These are phyloP conservation scores for Sinella curviseta DNA, from an alignment of 1,140 invertebrate genomes.

Conservation along the genomic window DNA sequence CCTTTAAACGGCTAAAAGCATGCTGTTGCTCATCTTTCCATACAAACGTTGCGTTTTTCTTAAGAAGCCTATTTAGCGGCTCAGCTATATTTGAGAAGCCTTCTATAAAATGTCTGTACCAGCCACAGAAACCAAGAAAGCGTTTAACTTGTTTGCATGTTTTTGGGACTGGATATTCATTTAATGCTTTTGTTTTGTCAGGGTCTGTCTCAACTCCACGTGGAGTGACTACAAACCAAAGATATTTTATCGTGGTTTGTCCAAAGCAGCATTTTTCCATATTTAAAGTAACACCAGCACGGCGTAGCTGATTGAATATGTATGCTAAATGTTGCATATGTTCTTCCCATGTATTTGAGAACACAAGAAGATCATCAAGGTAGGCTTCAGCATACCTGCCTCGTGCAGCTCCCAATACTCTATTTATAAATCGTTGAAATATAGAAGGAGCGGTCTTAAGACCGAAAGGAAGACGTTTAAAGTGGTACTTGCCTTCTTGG, in stretches of 20 bases:
- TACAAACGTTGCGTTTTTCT: conserved; percentile 50
- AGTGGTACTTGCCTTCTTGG: no score
- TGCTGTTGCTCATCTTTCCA: neutral
- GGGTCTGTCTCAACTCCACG: conserved; percentile 56
- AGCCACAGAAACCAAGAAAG: conserved; percentile 56
- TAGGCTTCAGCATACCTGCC: conserved; percentile 30
- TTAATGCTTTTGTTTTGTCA: conserved; percentile 55
- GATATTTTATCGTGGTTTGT: conserved; percentile 54
- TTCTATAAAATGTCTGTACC: conserved; percentile 56
- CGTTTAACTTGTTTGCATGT: conserved; percentile 53
- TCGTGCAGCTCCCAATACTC: no score
- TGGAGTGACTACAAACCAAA: conserved; percentile 55
- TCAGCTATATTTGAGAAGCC: conserved; percentile 52
- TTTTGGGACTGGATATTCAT: conserved; percentile 54
- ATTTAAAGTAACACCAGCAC: conserved; percentile 39
- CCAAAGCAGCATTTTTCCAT: conserved; percentile 56
- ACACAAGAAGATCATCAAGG: conserved; percentile 42
- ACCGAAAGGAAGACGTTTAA: conserved; percentile 49
- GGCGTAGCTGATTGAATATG: conserved; percentile 37
- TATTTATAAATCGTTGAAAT: no score
- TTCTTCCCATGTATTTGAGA: conserved; percentile 25
- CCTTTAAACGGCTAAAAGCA: conserved; percentile 45
- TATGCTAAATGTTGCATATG: conserved; percentile 35
- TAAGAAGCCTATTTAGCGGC: conserved; percentile 53
- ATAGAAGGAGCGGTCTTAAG: conserved; percentile 44